A percentile compares a stretch with the other conserved stretches of the same genome.
These are phyloP conservation scores for Meloidogyne exigua DNA, from an alignment of 1,140 invertebrate species.

Conservation along the genomic window DNA sequence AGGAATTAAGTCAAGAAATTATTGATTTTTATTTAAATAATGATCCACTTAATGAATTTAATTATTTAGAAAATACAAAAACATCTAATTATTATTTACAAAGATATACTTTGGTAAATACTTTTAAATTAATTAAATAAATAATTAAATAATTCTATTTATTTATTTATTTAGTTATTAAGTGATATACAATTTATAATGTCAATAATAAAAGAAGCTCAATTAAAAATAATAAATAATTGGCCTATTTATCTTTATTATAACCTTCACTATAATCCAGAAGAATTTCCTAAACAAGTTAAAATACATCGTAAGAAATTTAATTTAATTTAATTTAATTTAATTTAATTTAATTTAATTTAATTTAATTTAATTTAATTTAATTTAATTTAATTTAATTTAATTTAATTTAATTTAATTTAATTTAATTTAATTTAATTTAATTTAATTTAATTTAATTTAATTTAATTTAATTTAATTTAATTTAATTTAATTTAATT, in stretches of 20 bases:
- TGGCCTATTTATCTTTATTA: constrained; percentile 28
- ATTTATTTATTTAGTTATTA: constrained; percentile 22
- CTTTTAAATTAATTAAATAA: too few relatives aligned
- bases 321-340: constrained; percentile 8
- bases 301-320: constrained; percentile 14
- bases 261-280: constrained; percentile 13
- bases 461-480: too few relatives aligned
- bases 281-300: constrained; percentile 13
- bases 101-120: constrained; percentile 25
- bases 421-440: not conserved
- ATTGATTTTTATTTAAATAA: constrained; percentile 39
- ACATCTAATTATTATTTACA: constrained; percentile 24
- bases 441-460: constrained; percentile 8
- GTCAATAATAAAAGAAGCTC: not conserved
- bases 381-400: not conserved
- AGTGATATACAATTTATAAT: constrained; percentile 22
- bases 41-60: constrained; percentile 6
- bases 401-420: constrained; percentile 5
- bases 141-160: not conserved
- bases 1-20: constrained; percentile 30
- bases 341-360: too few relatives aligned
- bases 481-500: constrained; percentile 3
- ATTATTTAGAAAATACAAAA: not conserved
- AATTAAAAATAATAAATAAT: constrained; percentile 17
- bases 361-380: not conserved